Evolutionary conservation across 2,797 vertebrate species (phyloP).

Genomic region (Periophthalmus magnuspinnatus): DNA sequence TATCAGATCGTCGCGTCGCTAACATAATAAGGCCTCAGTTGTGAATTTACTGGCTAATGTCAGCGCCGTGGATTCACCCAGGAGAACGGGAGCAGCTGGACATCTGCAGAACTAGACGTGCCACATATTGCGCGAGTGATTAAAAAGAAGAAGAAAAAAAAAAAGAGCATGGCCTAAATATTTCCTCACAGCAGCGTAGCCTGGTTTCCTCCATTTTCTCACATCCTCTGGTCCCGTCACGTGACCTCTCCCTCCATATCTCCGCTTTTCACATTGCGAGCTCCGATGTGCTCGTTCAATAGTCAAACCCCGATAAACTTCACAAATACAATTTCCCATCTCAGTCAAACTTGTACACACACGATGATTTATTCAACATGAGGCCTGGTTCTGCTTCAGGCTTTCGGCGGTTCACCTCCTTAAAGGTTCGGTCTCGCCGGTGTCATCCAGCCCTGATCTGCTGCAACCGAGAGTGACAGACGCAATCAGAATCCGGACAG

Average conservation of each 20-base stretch:
- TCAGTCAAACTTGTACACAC: constrained; percentile 42
- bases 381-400: constrained; percentile 21
- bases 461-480: constrained; percentile 52
- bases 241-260: constrained; percentile 45
- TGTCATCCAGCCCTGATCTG: constrained; percentile 43
- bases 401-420: constrained; percentile 22
- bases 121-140: constrained; percentile 57
- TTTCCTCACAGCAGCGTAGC: constrained; percentile 58
- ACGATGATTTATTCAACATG: constrained; percentile 49
- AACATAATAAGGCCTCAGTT: constrained; percentile 67
- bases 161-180: constrained; percentile 63
- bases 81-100: constrained; percentile 68
- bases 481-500: constrained; percentile 56
- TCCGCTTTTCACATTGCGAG: constrained; percentile 42
- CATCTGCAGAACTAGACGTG: constrained; percentile 44
- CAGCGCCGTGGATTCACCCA: constrained; percentile 43
- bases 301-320: constrained; percentile 55
- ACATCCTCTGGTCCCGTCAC: constrained; percentile 66
- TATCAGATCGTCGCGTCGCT: constrained; percentile 63
- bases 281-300: constrained; percentile 52
- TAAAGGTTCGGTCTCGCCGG: constrained; percentile 20
- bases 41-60: constrained; percentile 53
- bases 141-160: constrained; percentile 16
- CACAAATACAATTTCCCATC: constrained; percentile 36
- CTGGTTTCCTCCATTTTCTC: constrained; percentile 59